These are phyloP conservation scores for Etia nguti DNA, from an alignment of 2,113 vertebrate genomes.

Conservation along the genomic window DNA sequence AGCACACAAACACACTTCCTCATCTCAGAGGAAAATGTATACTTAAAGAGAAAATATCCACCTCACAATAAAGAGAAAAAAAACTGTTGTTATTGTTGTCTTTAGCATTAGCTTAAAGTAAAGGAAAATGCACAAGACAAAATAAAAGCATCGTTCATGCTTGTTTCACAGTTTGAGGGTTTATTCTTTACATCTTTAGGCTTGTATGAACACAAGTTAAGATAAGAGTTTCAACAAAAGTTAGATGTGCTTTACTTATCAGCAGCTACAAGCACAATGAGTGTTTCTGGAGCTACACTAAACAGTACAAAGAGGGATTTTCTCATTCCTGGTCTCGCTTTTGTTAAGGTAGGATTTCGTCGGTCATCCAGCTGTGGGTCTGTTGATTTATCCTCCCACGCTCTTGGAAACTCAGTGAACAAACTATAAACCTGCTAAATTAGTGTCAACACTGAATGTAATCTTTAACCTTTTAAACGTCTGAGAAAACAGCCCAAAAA, in stretches of 20 bases:
- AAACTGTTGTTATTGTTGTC: not conserved
- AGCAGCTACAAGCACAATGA: not conserved
- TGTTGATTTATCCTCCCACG: not conserved
- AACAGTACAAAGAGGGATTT: not conserved
- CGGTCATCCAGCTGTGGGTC: not conserved
- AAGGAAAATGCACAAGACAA: not conserved
- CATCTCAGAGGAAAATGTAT: conserved; percentile 11
- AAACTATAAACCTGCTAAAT: not conserved
- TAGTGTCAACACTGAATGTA: not conserved
- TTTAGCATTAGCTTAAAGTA: not conserved
- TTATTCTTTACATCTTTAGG: not conserved
- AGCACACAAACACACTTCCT: not conserved
- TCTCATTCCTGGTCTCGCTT: not conserved
- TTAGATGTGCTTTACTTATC: not conserved
- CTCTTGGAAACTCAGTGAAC: not conserved
- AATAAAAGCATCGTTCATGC: not conserved
- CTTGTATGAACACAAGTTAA: not conserved
- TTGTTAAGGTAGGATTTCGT: not conserved
- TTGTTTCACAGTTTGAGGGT: not conserved
- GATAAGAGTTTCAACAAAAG: not conserved
- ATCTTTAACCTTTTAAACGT: not conserved
- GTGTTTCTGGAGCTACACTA: not conserved
- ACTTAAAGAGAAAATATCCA: not conserved
- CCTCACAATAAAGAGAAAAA: not conserved
- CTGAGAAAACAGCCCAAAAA: not conserved